Percentiles rank a stretch among this genome's conserved stretches.
Evolutionary conservation across 2,888 invertebrate species (phyloP).

Genomic region (Lasioglossum oenotherae): DNA sequence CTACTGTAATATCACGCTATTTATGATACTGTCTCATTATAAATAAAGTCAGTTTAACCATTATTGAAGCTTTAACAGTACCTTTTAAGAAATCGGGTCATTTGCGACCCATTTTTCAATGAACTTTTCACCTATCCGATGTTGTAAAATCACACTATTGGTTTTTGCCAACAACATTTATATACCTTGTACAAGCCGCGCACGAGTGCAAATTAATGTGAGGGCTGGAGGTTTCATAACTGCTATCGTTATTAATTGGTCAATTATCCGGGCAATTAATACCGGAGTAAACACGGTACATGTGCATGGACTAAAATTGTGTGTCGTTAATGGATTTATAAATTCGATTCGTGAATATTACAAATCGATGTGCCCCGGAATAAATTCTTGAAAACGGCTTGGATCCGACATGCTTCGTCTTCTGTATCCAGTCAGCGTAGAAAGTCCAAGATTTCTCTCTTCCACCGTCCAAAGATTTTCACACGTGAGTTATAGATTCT

Average conservation of each 20-base stretch:
- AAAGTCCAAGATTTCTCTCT: constrained; percentile 17
- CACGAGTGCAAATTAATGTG: background rate
- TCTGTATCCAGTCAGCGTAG: background rate
- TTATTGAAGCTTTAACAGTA: background rate
- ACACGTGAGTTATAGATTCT: constrained; percentile 26
- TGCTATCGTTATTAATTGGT: background rate
- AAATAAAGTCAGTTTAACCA: background rate
- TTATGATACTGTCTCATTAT: background rate
- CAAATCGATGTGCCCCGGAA: constrained; percentile 11
- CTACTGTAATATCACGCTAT: background rate
- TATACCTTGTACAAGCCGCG: background rate
- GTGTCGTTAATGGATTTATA: constrained; percentile 9
- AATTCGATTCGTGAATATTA: constrained; percentile 33
- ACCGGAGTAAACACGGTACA: background rate
- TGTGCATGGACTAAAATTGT: background rate
- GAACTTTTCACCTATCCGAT: background rate
- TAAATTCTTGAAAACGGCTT: constrained; percentile 32
- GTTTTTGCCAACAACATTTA: background rate
- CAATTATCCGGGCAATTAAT: background rate
- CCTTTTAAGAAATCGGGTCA: background rate
- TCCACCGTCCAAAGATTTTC: constrained; percentile 33
- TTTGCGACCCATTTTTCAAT: background rate
- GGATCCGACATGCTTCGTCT: background rate
- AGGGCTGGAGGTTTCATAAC: background rate
- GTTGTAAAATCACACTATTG: background rate